Evolutionary conservation across 2,888 invertebrate species (phyloP).

Genomic region (Drosophila hamatofila): DNA sequence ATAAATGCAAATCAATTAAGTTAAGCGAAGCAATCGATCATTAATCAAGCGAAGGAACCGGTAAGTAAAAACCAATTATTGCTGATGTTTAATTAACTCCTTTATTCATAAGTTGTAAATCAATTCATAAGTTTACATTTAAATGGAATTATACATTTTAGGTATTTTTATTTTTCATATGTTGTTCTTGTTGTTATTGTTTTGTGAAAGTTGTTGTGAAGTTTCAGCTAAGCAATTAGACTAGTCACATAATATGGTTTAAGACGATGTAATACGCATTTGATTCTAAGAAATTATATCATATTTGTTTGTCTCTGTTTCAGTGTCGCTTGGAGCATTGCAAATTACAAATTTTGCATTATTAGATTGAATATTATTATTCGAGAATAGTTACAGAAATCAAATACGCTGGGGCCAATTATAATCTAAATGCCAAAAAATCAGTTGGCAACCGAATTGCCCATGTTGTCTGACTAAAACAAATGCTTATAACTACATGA

Average conservation of each 20-base stretch:
- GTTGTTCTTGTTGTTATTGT: slow-evolving; percentile 25
- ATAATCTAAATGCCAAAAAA: slow-evolving; percentile 60
- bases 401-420: slow-evolving; percentile 67
- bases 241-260: slow-evolving; percentile 81
- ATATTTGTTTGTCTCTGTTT: slow-evolving; percentile 48
- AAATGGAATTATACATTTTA: slow-evolving; percentile 72
- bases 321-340: slow-evolving; percentile 68
- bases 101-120: slow-evolving; percentile 72
- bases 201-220: slow-evolving; percentile 48
- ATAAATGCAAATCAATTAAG: slow-evolving; percentile 81
- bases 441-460: slow-evolving; percentile 44
- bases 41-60: neutral
- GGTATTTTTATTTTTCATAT: slow-evolving; percentile 31
- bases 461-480: slow-evolving; percentile 49
- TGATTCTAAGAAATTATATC: slow-evolving; percentile 80
- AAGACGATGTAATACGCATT: slow-evolving; percentile 71
- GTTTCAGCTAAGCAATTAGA: slow-evolving; percentile 74
- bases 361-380: slow-evolving; percentile 41
- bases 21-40: slow-evolving; percentile 46
- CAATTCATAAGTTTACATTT: slow-evolving; percentile 74
- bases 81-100: slow-evolving; percentile 69
- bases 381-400: slow-evolving; percentile 73
- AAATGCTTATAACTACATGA: slow-evolving; percentile 51
- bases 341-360: slow-evolving; percentile 58
- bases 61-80: slow-evolving; percentile 4